Percentiles rank a stretch among this genome's conserved stretches.
Conservation (phyloP, 2,888 invertebrate species). For the Leuctra nigra region DNA sequence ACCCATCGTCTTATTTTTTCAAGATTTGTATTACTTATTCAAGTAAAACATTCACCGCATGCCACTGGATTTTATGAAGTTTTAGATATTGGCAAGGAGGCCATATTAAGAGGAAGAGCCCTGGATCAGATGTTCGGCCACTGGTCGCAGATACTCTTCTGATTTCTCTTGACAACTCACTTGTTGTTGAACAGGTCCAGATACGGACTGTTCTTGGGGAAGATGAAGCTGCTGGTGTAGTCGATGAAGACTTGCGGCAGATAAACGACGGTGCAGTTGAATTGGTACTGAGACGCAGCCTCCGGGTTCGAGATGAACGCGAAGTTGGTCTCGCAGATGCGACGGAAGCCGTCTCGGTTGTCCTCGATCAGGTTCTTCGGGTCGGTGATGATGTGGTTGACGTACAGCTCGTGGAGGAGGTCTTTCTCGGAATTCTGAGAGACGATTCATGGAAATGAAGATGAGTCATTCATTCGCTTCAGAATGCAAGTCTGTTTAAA, state of each 20-base stretch:
- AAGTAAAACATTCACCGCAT: too few relatives aligned
- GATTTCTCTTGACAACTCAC: neutral
- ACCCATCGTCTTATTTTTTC: too few relatives aligned
- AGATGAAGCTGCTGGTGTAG: constrained; percentile 4
- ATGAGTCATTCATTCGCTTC: too few relatives aligned
- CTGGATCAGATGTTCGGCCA: too few relatives aligned
- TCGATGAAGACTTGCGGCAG: constrained; percentile 9
- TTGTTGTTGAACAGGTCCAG: constrained; percentile 2
- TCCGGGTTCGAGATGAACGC: constrained; percentile 12
- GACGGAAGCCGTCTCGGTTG: neutral
- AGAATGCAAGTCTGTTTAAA: too few relatives aligned
- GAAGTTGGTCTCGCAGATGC: constrained; percentile 1
- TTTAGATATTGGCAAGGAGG: too few relatives aligned
- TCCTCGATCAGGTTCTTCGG: constrained; percentile 8
- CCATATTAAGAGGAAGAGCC: too few relatives aligned
- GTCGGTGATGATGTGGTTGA: neutral
- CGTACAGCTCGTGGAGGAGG: neutral
- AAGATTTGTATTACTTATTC: too few relatives aligned
- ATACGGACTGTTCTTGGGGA: constrained; percentile 8
- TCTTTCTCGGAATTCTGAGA: constrained; percentile 2
- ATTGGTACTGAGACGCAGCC: neutral
- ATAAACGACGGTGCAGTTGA: constrained; percentile 8
- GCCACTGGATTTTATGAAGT: too few relatives aligned
- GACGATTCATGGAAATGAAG: too few relatives aligned
- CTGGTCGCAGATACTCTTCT: too few relatives aligned